These are phyloP conservation scores for Ophion ellenae DNA, from an alignment of 2,888 invertebrate species.

Conservation along the genomic window DNA sequence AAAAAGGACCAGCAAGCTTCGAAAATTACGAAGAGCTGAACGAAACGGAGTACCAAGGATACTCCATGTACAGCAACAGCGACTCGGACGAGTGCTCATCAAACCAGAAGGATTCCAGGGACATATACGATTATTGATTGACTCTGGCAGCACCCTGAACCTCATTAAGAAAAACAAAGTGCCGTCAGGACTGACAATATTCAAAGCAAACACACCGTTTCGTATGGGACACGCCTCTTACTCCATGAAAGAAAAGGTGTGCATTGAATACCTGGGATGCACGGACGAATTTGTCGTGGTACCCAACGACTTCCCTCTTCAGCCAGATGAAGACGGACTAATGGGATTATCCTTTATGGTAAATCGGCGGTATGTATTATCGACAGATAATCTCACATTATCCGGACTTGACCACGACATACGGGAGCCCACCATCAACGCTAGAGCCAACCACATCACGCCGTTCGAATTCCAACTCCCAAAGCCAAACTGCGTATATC, in stretches of 20 bases:
- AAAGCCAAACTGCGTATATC: conserved; percentile 11
- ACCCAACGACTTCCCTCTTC: not conserved
- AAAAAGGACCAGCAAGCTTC: conserved; percentile 13
- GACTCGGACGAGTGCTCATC: conserved; percentile 8
- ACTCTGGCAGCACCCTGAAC: conserved; percentile 13
- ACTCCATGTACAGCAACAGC: conserved; percentile 12
- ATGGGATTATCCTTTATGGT: not conserved
- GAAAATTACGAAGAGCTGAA: conserved; percentile 18
- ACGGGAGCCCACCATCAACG: not conserved
- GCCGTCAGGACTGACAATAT: not conserved
- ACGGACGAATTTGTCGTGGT: not conserved
- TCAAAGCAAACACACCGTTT: not conserved
- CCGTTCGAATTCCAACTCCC: conserved; percentile 34
- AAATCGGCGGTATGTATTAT: not conserved
- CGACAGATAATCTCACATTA: not conserved
- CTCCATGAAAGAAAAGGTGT: not conserved
- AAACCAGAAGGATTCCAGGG: conserved; percentile 18
- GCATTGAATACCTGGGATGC: not conserved
- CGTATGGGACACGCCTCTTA: not conserved
- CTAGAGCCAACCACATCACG: conserved; percentile 15
- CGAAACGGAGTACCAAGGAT: conserved; percentile 12
- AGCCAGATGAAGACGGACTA: not conserved
- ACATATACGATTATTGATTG: not conserved
- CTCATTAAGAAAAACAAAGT: conserved; percentile 21
- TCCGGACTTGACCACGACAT: not conserved